Evolutionary conservation across 1,140 invertebrate genomes (phyloP), one percentile per base, ranked within the genome.

Genomic region (Monochamus saltuarius): DNA sequence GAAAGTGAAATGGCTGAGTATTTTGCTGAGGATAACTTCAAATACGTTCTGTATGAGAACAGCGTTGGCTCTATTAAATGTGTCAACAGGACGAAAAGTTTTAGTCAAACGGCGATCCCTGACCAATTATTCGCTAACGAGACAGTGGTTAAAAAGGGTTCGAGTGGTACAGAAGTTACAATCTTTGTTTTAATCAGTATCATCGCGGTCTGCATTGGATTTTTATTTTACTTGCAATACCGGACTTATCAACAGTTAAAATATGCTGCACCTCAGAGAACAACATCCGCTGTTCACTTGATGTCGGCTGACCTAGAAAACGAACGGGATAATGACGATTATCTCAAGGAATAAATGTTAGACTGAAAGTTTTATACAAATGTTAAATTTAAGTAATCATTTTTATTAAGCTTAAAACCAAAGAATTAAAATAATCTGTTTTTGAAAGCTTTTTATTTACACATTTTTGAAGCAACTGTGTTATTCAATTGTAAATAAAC

Each of bases 21-120:
- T 42, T 73, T 73, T 43, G 53, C 39, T 6, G 61, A 73, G 9
- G 74, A 76, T 46, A 72, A 72, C 43, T 67, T 76, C 46, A 70
- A 72, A 46, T 73, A 65, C 54, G 46, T 62, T 6, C 34, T 73
- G 4, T 70, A 62, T 37, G 58, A 62, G 2, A 61, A 60, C 22
- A 49, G 47, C 4, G 14, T 40, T 7, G 60, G 62, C 1, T 39
- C 34, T 14, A 16, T 61, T 13, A 67, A 65, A 47, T 72, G 64
- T 37, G 55, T 68, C 1, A 57, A 72, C 9, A 59, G 47, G 35
- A 59, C 62, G 1, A 34, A 42, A 9, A 58, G 45, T 17, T 45
- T 47, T 4, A 37, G 51, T 11, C 13, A 22, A 1, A 53, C 19
- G 14, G n/a, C 29, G 10, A 14, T 56, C 8, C 22, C 10, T 16